These are phyloP conservation scores for Drosophila kanekoi DNA, from an alignment of 2,888 invertebrate species.

Conservation along the genomic window DNA sequence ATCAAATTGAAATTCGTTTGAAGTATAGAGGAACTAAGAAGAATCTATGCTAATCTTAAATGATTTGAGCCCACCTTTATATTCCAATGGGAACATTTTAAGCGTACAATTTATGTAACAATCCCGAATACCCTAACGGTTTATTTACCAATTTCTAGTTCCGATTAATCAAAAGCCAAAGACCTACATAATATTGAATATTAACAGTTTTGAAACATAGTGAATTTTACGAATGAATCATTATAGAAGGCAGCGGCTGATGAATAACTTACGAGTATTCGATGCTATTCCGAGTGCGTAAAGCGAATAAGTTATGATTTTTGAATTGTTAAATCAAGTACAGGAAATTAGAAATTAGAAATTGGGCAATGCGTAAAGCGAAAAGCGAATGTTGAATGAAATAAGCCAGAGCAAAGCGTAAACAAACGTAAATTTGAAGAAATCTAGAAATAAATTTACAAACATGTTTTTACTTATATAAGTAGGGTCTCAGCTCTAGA, in stretches of 20 bases:
- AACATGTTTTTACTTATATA: constrained; percentile 36
- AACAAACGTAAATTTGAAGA: constrained; percentile 13
- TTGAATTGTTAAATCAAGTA: not conserved
- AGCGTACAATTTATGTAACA: constrained; percentile 61
- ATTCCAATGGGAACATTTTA: constrained; percentile 67
- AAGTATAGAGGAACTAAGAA: not conserved
- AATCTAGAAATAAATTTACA: constrained; percentile 37
- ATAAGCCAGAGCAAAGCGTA: constrained; percentile 20
- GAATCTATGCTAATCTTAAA: constrained; percentile 18
- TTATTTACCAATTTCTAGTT: constrained; percentile 15
- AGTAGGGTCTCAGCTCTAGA: constrained; percentile 29
- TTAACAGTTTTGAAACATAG: not conserved
- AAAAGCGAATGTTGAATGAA: constrained; percentile 21
- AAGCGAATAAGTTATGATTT: not conserved
- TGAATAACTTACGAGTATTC: not conserved
- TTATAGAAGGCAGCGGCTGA: not conserved
- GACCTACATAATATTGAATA: not conserved
- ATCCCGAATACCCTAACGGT: constrained; percentile 17
- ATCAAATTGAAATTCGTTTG: constrained; percentile 12
- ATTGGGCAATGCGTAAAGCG: constrained; percentile 1
- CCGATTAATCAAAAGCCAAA: constrained; percentile 8
- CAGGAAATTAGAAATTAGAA: constrained; percentile 1
- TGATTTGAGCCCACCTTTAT: constrained; percentile 69
- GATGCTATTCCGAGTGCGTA: not conserved
- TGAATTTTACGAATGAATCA: not conserved